phyloP scores from a whole-genome alignment of 2,113 vertebrate genomes.

The Galbula dea region DNA sequence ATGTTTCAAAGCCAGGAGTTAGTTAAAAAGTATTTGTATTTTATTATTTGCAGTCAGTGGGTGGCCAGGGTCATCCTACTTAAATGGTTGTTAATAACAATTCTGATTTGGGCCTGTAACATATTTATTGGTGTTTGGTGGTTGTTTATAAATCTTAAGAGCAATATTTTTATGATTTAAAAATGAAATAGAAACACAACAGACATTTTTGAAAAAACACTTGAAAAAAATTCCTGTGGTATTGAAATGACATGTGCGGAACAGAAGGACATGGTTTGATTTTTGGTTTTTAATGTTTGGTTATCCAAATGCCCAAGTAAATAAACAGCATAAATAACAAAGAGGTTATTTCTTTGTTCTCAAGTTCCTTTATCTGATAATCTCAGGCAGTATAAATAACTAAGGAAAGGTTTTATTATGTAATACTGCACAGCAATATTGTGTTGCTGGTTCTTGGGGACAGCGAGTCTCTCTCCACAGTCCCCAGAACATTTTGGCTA shows the following conservation, averaged over 20 bases:
- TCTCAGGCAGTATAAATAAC: constrained; percentile 45
- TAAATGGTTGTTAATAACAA: not conserved
- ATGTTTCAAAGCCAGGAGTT: not conserved
- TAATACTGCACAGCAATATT: not conserved
- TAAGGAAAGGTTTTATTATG: constrained; percentile 47
- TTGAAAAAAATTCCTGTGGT: constrained; percentile 6
- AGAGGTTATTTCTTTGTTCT: constrained; percentile 43
- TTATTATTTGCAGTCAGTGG: constrained; percentile 2
- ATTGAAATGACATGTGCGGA: not conserved
- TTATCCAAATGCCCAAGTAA: constrained; percentile 28
- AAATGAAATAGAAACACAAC: constrained; percentile 27
- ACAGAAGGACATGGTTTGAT: not conserved
- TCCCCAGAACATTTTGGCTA: constrained; percentile 39
- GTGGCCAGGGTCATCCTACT: not conserved
- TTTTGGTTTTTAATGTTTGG: not conserved
- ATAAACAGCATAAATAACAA: constrained; percentile 29
- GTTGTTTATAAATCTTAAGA: constrained; percentile 36
- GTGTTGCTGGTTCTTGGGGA: constrained; percentile 16
- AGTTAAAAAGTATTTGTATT: not conserved
- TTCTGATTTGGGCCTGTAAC: not conserved
- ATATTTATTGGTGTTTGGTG: constrained; percentile 3
- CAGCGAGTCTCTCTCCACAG: not conserved
- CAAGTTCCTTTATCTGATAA: constrained; percentile 41
- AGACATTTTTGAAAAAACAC: not conserved
- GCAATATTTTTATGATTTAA: constrained; percentile 29